These are phyloP conservation scores for Gorsachius goisagi DNA, from an alignment of 2,113 vertebrate species.

Conservation along the genomic window DNA sequence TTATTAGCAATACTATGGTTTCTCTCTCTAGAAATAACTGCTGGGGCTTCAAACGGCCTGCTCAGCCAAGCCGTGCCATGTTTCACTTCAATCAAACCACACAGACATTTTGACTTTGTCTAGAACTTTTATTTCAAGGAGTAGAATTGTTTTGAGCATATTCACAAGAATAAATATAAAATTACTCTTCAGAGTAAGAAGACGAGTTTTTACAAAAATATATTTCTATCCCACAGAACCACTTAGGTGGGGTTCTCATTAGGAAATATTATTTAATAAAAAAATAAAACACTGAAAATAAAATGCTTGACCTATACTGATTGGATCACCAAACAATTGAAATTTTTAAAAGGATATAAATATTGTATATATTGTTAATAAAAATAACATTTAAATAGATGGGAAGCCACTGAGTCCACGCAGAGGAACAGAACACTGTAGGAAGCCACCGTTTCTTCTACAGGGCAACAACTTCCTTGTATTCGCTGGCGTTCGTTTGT, in stretches of 20 bases:
- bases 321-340: constrained; percentile 42
- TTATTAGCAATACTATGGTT: neutral
- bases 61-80: neutral
- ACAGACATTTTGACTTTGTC: neutral
- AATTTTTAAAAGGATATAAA: constrained; percentile 59
- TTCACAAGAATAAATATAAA: constrained; percentile 69
- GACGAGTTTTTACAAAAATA: constrained; percentile 56
- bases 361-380: constrained; percentile 67
- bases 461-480: constrained; percentile 51
- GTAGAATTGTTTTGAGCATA: constrained; percentile 10
- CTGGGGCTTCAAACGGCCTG: neutral
- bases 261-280: constrained; percentile 45
- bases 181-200: constrained; percentile 52
- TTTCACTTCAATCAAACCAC: neutral
- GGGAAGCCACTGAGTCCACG: neutral
- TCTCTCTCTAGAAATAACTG: neutral
- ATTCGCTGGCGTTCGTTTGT: neutral
- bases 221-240: constrained; percentile 33
- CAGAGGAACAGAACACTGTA: neutral
- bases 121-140: constrained; percentile 51
- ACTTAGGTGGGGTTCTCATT: neutral
- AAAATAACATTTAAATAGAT: constrained; percentile 67
- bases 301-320: constrained; percentile 65
- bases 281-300: constrained; percentile 67
- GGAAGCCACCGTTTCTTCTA: neutral